Percentiles rank a stretch among this genome's conserved stretches.
Conservation (phyloP, 2,888 invertebrate genomes). For the Protonemura montana region DNA sequence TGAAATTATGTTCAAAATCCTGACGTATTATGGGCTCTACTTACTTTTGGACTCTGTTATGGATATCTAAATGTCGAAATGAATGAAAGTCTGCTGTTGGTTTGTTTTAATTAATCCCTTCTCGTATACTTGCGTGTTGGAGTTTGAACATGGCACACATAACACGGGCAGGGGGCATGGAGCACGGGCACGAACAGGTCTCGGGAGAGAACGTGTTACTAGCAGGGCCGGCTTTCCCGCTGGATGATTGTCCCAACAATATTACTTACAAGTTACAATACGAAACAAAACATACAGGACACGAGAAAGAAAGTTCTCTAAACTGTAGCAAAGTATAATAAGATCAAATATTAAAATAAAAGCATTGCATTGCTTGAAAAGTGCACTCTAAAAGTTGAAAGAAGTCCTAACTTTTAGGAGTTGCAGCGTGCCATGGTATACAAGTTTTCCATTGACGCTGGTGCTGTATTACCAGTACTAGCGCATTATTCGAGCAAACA, state of each 20-base stretch:
- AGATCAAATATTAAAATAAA: conserved; percentile 12
- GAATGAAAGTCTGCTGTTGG: not conserved
- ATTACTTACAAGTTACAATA: not conserved
- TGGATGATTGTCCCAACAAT: not conserved
- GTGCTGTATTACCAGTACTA: too few species aligned
- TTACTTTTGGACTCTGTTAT: not conserved
- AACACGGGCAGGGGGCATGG: too few species aligned
- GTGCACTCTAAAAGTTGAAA: conserved; percentile 12
- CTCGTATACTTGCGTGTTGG: not conserved
- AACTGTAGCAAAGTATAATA: not conserved
- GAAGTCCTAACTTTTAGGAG: not conserved
- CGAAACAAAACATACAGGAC: not conserved
- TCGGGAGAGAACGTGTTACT: not conserved
- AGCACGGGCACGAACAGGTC: not conserved
- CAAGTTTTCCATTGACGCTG: not conserved
- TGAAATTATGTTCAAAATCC: too few species aligned
- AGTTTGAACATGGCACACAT: not conserved
- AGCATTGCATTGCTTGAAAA: conserved; percentile 7
- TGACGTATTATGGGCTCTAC: not conserved
- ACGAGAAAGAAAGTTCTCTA: not conserved
- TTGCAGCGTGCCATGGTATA: not conserved
- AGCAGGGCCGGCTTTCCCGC: not conserved
- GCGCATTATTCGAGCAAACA: not conserved
- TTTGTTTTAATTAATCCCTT: not conserved
- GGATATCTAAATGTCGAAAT: not conserved